These are phyloP conservation scores for Syngnathus floridae DNA, from an alignment of 2,113 vertebrate genomes.

Conservation along the genomic window DNA sequence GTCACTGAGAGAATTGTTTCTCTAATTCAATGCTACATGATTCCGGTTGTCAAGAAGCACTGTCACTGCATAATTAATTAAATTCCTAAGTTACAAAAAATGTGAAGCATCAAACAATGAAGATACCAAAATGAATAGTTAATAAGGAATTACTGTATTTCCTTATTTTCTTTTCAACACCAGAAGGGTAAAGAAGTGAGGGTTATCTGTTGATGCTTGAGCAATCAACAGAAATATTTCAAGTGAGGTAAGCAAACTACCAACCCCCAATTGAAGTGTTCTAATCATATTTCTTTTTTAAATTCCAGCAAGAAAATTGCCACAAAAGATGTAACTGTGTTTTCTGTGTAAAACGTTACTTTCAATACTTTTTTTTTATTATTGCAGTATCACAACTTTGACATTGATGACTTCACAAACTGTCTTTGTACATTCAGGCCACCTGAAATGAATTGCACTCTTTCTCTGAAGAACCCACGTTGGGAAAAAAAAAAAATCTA, in stretches of 20 bases:
- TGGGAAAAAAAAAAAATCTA: neutral
- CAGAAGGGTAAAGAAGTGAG: neutral
- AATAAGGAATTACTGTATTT: neutral
- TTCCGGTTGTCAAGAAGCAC: too few species aligned
- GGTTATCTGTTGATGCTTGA: neutral
- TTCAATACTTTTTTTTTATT: slow-evolving; percentile 9
- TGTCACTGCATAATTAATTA: too few species aligned
- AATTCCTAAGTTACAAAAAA: neutral
- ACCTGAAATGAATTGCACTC: neutral
- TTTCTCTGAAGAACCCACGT: neutral
- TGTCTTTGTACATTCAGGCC: neutral
- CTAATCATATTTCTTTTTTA: too few species aligned
- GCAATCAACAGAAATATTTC: too few species aligned
- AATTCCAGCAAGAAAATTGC: neutral
- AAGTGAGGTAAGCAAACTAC: too few species aligned
- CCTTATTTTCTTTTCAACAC: too few species aligned
- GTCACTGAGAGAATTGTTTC: slow-evolving; percentile 43
- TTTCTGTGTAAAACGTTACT: neutral
- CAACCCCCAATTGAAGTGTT: too few species aligned
- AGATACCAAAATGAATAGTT: neutral
- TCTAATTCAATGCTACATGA: slow-evolving; percentile 43
- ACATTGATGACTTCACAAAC: neutral
- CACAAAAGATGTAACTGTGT: neutral
- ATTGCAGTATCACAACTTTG: neutral
- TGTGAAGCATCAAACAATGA: neutral